Evolutionary conservation across 2,888 invertebrate species (phyloP), one percentile per base, ranked within the genome.

Genomic region (Volucella zonaria): DNA sequence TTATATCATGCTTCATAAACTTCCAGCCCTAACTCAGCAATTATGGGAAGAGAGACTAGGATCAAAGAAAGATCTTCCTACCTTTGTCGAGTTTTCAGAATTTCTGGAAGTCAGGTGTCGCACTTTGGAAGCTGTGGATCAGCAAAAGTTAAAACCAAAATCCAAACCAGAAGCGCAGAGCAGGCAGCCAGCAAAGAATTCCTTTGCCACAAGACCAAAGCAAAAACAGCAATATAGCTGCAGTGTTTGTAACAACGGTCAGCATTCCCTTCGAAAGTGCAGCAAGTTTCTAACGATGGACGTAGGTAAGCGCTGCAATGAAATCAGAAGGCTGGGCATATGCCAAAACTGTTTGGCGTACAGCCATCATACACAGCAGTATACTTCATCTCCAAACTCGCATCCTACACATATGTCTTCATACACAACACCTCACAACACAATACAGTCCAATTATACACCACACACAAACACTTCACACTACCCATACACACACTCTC

Each of bases 341-440:
- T 66, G 66, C 42, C 38, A 51, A 52, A 66, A 66, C 6, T 66
- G 52, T 18, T 42, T 66, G 9, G 54, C 52, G n/a, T 42, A 52
- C 38, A 64, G 49, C 8, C 49, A 64, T 14, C 23, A 59, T 4
- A 23, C 45, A 1, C 2, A 45, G 2, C 61, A 61, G 14, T 23
- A 23, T 23, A 23, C 1, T 23, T 23, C 18, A 23, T 23, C 18
- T 18, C 11, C 14, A 31, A 61, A 61, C 18, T 38, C 18, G 15
- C 11, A 43, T 3, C 3, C 9, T 11, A 8, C 43, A 18, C 8
- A 1, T 14, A 23, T 23, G 18, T 23, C 18, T 23, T 23, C 18
- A 23, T 23, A 23, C 18, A 2, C 18, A 23, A 23, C 58, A 40
- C 40, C n/a, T 9, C 43, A 18, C n/a, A 59, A 43, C 43, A 12